These are phyloP conservation scores for Coilia nasus DNA, from an alignment of 2,797 vertebrate genomes.

Conservation along the genomic window DNA sequence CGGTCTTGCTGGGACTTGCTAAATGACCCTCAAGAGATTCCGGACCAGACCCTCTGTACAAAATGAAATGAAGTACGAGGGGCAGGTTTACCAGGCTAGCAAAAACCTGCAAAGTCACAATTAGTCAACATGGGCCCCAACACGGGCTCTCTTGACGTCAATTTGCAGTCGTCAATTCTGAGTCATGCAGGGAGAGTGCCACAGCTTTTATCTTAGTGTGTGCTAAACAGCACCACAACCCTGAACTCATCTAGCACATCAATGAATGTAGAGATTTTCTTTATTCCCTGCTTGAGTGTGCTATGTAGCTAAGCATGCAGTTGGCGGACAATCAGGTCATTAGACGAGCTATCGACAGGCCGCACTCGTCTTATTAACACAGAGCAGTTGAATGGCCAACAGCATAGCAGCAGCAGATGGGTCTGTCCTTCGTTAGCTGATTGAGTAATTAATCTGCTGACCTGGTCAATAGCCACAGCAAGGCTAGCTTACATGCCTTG, in stretches of 20 bases:
- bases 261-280: background rate
- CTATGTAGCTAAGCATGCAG: background rate
- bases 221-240: background rate
- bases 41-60: too few relatives aligned
- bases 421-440: background rate
- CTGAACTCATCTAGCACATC: background rate
- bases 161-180: too few relatives aligned
- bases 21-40: too few relatives aligned
- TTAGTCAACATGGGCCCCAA: background rate
- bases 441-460: constrained; percentile 17
- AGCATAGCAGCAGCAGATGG: background rate
- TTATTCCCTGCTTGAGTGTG: background rate
- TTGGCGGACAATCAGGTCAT: background rate
- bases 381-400: background rate
- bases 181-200: too few relatives aligned
- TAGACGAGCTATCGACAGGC: background rate
- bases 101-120: background rate
- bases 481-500: background rate
- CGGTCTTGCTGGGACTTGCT: too few relatives aligned
- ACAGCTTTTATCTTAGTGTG: too few relatives aligned
- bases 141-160: too few relatives aligned
- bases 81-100: too few relatives aligned
- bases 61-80: too few relatives aligned
- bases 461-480: constrained; percentile 9
- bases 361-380: background rate